Conservation (phyloP, 2,888 invertebrate species). For the Herminia tarsipennalis region DNA sequence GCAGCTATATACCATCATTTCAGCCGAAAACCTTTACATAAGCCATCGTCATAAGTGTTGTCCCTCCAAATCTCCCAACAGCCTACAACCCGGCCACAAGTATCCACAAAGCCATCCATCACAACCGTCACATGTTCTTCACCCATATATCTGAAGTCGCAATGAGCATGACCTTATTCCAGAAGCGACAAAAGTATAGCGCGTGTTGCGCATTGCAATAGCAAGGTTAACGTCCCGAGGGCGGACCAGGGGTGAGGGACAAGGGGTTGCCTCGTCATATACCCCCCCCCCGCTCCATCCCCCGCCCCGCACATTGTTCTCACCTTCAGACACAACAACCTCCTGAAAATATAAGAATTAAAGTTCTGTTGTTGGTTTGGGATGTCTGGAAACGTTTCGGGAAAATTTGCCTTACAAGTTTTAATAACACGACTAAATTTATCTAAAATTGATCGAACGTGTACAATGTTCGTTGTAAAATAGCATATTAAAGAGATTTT, state of each 20-base stretch:
- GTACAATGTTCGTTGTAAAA: too few relatives aligned
- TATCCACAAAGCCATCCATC: slow-evolving; percentile 13
- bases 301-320: slow-evolving; percentile 46
- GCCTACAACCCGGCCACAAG: not conserved
- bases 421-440: not conserved
- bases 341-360: slow-evolving; percentile 55
- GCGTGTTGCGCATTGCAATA: slow-evolving; percentile 75
- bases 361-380: slow-evolving; percentile 30
- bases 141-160: slow-evolving; percentile 50
- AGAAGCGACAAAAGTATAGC: slow-evolving; percentile 69
- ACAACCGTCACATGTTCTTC: slow-evolving; percentile 43
- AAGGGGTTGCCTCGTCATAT: slow-evolving; percentile 5
- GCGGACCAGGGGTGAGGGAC: slow-evolving; percentile 13
- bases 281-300: slow-evolving; percentile 2
- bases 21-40: not conserved
- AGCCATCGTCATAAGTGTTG: not conserved
- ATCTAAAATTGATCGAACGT: too few relatives aligned
- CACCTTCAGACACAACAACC: slow-evolving; percentile 59
- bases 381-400: not conserved
- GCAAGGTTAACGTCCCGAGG: slow-evolving; percentile 69
- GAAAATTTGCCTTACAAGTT: slow-evolving; percentile 22
- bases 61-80: not conserved
- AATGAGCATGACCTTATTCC: slow-evolving; percentile 75
- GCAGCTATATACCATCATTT: not conserved
- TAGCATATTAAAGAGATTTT: too few relatives aligned